Evolutionary conservation across 1,140 invertebrate species (phyloP).

Genomic region (Ips typographus): DNA sequence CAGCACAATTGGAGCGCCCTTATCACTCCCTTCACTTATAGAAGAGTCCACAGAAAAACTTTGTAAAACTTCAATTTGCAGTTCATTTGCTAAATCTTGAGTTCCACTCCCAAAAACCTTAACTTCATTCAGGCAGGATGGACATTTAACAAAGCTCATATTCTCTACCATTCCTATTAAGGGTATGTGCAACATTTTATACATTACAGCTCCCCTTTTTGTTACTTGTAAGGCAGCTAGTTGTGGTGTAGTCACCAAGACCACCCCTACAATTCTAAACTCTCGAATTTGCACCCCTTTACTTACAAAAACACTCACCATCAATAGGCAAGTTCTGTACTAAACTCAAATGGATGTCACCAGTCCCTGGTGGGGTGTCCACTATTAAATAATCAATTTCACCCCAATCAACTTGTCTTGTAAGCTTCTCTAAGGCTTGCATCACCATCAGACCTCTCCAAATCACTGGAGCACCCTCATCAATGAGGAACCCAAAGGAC

Average conservation of each 20-base stretch:
- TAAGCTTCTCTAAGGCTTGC: slow-evolving; percentile 83
- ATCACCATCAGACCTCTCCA: slow-evolving; percentile 95
- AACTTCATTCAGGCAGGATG: slow-evolving; percentile 66
- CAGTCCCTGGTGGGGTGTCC: slow-evolving; percentile 90
- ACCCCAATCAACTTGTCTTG: slow-evolving; percentile 80
- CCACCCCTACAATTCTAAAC: slow-evolving; percentile 58
- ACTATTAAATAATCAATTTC: slow-evolving; percentile 79
- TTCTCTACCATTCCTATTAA: slow-evolving; percentile 83
- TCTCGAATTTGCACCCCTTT: neutral
- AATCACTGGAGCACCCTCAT: slow-evolving; percentile 75
- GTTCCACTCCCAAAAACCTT: slow-evolving; percentile 64
- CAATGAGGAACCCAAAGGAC: slow-evolving; percentile 89
- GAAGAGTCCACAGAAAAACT: slow-evolving; percentile 73
- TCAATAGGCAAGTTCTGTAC: slow-evolving; percentile 83
- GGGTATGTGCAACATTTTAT: slow-evolving; percentile 75
- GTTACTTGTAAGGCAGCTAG: slow-evolving; percentile 79
- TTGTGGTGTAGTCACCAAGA: slow-evolving; percentile 87
- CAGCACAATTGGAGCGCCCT: slow-evolving; percentile 74
- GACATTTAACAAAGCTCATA: slow-evolving; percentile 76
- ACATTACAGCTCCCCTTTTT: slow-evolving; percentile 77
- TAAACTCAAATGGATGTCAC: slow-evolving; percentile 86
- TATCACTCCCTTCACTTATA: slow-evolving; percentile 72
- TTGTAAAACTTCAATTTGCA: slow-evolving; percentile 63
- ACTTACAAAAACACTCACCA: slow-evolving; percentile 55
- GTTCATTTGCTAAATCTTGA: slow-evolving; percentile 56